A percentile compares a stretch with the other conserved stretches of the same genome.
These are phyloP conservation scores for Apodemia duryi DNA, from an alignment of 2,888 invertebrate genomes.

Conservation along the genomic window DNA sequence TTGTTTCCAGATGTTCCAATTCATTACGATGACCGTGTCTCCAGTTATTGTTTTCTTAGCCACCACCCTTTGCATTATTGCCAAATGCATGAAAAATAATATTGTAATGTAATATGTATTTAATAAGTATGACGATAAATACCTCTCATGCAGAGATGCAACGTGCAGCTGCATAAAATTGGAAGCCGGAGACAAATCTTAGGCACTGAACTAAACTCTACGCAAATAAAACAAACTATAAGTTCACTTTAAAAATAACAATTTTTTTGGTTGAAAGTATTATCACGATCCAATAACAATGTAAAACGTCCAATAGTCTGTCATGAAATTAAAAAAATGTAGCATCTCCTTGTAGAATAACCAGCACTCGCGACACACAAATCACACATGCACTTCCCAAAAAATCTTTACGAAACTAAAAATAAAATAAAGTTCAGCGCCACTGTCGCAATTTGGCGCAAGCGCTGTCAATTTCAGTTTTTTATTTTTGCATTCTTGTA, in stretches of 20 bases:
- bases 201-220: slow-evolving; percentile 61
- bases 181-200: slow-evolving; percentile 54
- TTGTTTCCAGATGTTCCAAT: background rate
- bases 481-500: background rate
- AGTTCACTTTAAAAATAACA: slow-evolving; percentile 45
- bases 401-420: slow-evolving; percentile 68
- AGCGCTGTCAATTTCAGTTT: slow-evolving; percentile 45
- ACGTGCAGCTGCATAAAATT: slow-evolving; percentile 27
- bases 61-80: background rate
- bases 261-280: slow-evolving; percentile 41
- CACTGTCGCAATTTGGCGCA: slow-evolving; percentile 47
- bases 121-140: background rate
- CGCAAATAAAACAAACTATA: slow-evolving; percentile 57
- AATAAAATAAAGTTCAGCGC: slow-evolving; percentile 43
- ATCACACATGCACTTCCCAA: slow-evolving; percentile 41
- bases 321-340: slow-evolving; percentile 51
- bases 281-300: slow-evolving; percentile 54
- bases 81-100: background rate
- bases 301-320: slow-evolving; percentile 57
- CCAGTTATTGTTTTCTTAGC: background rate
- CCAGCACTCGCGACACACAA: slow-evolving; percentile 50
- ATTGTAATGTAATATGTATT: background rate
- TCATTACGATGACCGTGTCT: background rate
- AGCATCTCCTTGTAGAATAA: slow-evolving; percentile 58
- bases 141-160: slow-evolving; percentile 21